These are phyloP conservation scores for Martes martes DNA, from an alignment of 2,113 vertebrate species.

Conservation along the genomic window DNA sequence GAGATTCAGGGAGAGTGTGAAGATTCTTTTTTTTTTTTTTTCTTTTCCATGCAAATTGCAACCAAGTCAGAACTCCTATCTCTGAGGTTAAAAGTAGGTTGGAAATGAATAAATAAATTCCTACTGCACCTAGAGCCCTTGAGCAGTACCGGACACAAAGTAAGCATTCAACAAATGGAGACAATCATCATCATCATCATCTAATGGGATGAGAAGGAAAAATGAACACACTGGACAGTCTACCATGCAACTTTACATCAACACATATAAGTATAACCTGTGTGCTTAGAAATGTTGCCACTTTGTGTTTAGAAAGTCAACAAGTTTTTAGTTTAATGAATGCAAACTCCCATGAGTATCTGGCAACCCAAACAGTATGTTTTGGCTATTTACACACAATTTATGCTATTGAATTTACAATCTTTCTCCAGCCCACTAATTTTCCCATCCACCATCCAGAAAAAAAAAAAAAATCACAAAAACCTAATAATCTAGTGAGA, in stretches of 20 bases:
- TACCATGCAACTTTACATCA: background rate
- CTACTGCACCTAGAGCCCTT: background rate
- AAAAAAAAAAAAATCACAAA: constrained; percentile 1
- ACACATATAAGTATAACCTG: background rate
- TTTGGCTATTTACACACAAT: background rate
- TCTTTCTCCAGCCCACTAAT: constrained; percentile 12
- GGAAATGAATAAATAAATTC: background rate
- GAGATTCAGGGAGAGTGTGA: background rate
- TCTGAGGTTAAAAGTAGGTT: background rate
- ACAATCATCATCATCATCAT: background rate
- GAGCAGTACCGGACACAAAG: background rate
- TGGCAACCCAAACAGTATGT: background rate
- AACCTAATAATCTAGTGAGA: constrained; percentile 9
- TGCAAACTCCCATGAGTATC: background rate
- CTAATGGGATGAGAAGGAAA: background rate
- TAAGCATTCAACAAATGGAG: background rate
- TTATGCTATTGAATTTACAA: background rate
- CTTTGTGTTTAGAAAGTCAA: constrained; percentile 31
- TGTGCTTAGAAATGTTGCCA: background rate
- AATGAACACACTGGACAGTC: background rate
- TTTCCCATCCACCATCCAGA: background rate
- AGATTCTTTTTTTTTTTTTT: background rate
- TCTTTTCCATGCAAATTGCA: background rate
- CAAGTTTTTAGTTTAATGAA: background rate
- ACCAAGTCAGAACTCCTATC: background rate